Evolutionary conservation across 2,888 invertebrate species (phyloP), one percentile per base, ranked within the genome.

Genomic region (Chirona hameri): DNA sequence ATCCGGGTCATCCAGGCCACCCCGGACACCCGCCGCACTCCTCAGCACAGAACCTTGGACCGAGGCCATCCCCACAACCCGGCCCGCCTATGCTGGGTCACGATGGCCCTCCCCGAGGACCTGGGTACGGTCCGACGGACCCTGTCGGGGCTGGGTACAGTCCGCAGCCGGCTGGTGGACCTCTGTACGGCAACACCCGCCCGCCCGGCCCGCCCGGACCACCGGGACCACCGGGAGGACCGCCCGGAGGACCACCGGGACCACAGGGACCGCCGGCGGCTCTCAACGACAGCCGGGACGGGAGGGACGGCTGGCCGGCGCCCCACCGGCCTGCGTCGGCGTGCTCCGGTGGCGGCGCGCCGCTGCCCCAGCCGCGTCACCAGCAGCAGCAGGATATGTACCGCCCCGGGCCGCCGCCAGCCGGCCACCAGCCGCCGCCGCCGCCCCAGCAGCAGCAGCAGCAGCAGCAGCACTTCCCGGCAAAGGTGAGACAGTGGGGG

Each of bases 211-310:
- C 83, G 86, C 87, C 39, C 7, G 39, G 39, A 39, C 39, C 39
- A 7, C 39, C 39, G 39, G 39, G 39, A 39, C 4, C 4, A 39
- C 39, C 39, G 7, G 4, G 7, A 7, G 39, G 39, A 39, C 39
- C 39, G 39, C 39, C 39, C 4, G 39, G 39, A 39, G 39, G 39
- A 39, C 39, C 39, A 39, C 39, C 2, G 39, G 39, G 39, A 39
- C 39, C 39, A 39, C 39, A 39, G 39, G 39, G 39, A 39, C 39
- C 87, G 87, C 82, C 87, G 86, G 55, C 88, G 88, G 79, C 29
- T 52, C 82, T 65, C 85, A 84, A 24, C 82, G 83, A 29, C 84
- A 81, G 81, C 84, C 72, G 57, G 86, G 85, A 21, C 83, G 83
- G 46, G 85, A 84, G 82, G 27, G 85, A 21, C 83, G 83, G 46